Base-by-base conservation (phyloP, 2,113 vertebrate genomes). In the Cavia aperea region DNA sequence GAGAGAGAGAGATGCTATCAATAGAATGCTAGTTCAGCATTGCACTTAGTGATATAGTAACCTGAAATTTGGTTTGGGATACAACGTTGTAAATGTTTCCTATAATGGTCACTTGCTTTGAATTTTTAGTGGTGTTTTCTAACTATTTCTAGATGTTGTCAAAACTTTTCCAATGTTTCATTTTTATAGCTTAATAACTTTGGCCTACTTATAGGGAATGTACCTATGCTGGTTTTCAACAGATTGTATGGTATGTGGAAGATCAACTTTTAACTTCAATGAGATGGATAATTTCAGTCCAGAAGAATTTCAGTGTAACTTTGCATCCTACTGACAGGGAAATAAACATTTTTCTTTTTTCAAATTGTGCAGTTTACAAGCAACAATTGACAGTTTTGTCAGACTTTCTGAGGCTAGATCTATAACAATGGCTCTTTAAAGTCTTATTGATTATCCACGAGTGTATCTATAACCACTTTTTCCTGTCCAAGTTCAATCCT, bases 221-320 rank as follows among this genome's bases (percentile, higher is more conserved):
- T 81, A 93, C 81, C 92, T 98, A 92, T 96, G 95, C 96, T 97
- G 91, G 93, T 96, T 95, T 97, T 97, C 96, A 70, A 95, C 96
- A 98, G 96, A 97, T 97, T 39, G n/a, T 95, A 95, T 51, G 95
- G 93, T 94, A 81, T 96, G 93, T 93, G 95, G 97, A 98, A 97
- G 98, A 98, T 98, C 98, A 77, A 98, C 98, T 98, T 98, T 97
- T 98, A 97, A 96, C 94, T 96, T 96, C 97, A 96, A 91, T 93
- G 97, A 97, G 96, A 97, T 95, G 93, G 97, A 96, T 95, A 97
- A 96, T 39, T 39, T 39, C 39, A 39, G 72, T 89, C 95, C 93
- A 95, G 96, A 97, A 97, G 92, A 92, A 93, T 95, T 96, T 97
- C 96, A 96, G 97, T 94, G 95, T 98, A 97, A 75, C 96, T 95